Evolutionary conservation across 2,113 vertebrate species (phyloP).

Genomic region (Cebidichthys violaceus): DNA sequence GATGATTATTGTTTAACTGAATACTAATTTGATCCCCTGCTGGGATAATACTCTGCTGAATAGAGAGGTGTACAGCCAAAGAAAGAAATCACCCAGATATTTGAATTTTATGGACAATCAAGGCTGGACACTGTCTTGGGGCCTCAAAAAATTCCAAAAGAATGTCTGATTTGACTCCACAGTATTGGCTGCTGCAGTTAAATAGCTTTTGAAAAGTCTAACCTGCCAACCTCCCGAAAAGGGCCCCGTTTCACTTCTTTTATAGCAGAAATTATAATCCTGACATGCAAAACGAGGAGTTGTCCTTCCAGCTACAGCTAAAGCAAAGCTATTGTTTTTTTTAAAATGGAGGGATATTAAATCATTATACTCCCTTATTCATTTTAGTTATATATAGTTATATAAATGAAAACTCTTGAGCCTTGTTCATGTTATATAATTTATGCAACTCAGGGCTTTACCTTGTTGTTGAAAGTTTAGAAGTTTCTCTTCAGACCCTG

Average conservation of each 20-base stretch:
- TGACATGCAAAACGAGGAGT: background rate
- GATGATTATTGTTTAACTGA: conserved; percentile 41
- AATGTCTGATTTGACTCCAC: conserved; percentile 2
- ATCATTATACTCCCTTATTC: background rate
- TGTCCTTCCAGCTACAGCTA: conserved; percentile 6
- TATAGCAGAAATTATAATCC: conserved; percentile 14
- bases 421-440: background rate
- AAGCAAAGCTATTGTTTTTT: background rate
- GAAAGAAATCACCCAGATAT: background rate
- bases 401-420: background rate
- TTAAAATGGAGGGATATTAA: background rate
- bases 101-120: background rate
- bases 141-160: background rate
- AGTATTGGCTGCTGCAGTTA: background rate
- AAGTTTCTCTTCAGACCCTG: background rate
- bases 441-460: background rate
- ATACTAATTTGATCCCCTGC: conserved; percentile 7
- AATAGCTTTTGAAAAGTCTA: background rate
- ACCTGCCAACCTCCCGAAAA: conserved; percentile 1
- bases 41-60: conserved; percentile 17
- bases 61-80: background rate
- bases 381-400: background rate
- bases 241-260: background rate
- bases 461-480: background rate
- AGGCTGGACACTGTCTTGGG: background rate